A percentile compares a stretch with the other conserved stretches of the same genome.
Evolutionary conservation across 2,888 invertebrate species (phyloP).

Genomic region (Acrobasis repandana): DNA sequence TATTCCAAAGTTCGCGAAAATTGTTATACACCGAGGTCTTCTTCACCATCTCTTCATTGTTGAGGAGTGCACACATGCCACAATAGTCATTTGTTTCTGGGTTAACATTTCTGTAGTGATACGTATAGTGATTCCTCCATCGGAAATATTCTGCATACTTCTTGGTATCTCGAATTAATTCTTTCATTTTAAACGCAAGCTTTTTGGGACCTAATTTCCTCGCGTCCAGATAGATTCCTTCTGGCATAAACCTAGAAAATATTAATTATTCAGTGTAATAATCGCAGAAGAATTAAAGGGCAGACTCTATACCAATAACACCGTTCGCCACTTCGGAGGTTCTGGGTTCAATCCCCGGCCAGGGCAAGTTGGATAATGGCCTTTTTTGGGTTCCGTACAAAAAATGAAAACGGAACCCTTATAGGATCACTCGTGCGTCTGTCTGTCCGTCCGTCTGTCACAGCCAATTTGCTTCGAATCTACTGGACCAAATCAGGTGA

Average conservation of each 20-base stretch:
- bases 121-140: constrained; percentile 68
- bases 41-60: constrained; percentile 48
- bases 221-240: constrained; percentile 65
- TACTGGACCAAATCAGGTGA: too few species aligned
- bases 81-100: constrained; percentile 66
- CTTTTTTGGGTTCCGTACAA: too few species aligned
- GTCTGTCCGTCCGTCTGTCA: too few species aligned
- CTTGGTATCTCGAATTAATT: constrained; percentile 53
- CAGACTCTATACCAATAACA: too few species aligned
- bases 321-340: too few species aligned
- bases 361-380: too few species aligned
- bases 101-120: constrained; percentile 46
- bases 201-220: constrained; percentile 45
- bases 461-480: too few species aligned
- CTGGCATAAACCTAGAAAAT: constrained; percentile 65
- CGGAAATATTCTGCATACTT: constrained; percentile 60
- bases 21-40: constrained; percentile 47
- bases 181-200: constrained; percentile 56
- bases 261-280: too few species aligned
- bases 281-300: too few species aligned
- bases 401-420: too few species aligned
- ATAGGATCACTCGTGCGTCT: too few species aligned
- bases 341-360: too few species aligned
- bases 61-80: constrained; percentile 59
- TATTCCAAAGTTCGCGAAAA: constrained; percentile 64